A percentile compares a stretch with the other conserved stretches of the same genome.
phyloP scores from a whole-genome alignment of 2,888 invertebrate species.

The Metacarcinus magister region DNA sequence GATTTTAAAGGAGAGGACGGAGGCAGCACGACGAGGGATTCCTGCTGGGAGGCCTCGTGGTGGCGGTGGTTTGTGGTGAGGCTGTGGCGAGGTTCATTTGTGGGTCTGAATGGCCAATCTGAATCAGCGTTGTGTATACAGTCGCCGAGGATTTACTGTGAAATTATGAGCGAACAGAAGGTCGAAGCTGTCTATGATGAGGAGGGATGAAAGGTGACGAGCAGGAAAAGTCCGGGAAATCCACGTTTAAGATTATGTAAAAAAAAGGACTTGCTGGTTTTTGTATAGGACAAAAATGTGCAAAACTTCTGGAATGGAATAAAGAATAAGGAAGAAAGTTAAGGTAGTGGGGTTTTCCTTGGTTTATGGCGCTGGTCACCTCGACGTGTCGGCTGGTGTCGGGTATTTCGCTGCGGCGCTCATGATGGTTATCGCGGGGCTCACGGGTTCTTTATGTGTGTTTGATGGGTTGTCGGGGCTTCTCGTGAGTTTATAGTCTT shows the following conservation, averaged over 20 bases:
- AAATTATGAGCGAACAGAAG: conserved; percentile 42
- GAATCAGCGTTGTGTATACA: conserved; percentile 49
- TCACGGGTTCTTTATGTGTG: conserved; percentile 28
- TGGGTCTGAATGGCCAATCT: conserved; percentile 42
- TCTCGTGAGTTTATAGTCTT: conserved; percentile 36
- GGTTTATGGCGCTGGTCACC: conserved; percentile 16
- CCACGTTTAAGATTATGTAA: not conserved
- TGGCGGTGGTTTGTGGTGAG: not conserved
- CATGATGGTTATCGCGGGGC: not conserved
- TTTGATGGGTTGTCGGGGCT: conserved; percentile 14
- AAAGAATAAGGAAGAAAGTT: not conserved
- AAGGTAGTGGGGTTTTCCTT: not conserved
- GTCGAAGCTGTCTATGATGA: conserved; percentile 29
- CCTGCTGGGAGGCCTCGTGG: conserved; percentile 32
- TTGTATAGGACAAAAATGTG: conserved; percentile 9
- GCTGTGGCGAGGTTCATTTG: conserved; percentile 35
- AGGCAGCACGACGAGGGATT: not conserved
- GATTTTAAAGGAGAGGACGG: not conserved
- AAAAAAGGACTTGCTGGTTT: not conserved
- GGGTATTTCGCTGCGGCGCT: not conserved
- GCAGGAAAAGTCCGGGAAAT: not conserved
- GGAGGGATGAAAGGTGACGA: conserved; percentile 40
- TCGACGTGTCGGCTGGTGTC: conserved; percentile 16
- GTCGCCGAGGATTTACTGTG: conserved; percentile 36
- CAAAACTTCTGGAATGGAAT: not conserved